Evolutionary conservation across 2,113 vertebrate species (phyloP).

Genomic region (Pachyramphus minor): DNA sequence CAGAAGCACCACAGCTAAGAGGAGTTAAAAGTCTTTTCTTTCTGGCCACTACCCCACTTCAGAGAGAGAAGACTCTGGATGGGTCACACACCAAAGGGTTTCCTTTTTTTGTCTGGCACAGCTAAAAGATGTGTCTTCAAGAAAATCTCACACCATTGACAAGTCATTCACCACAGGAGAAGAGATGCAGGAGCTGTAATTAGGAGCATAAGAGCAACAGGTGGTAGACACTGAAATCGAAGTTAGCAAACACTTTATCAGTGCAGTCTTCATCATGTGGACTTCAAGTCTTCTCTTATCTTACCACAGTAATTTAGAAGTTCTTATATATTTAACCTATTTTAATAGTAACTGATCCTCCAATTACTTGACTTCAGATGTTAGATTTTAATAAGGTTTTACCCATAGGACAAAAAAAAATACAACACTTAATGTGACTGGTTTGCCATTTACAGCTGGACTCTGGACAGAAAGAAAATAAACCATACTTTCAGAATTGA

Average conservation of each 20-base stretch:
- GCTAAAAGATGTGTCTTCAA: background rate
- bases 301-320: background rate
- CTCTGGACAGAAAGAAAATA: background rate
- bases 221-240: background rate
- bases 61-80: background rate
- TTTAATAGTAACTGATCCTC: background rate
- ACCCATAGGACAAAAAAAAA: background rate
- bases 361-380: background rate
- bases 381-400: slow-evolving; percentile 35
- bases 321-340: background rate
- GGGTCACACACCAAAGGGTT: background rate
- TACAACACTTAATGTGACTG: background rate
- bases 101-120: background rate
- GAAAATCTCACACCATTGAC: background rate
- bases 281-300: background rate
- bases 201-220: background rate
- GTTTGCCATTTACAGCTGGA: background rate
- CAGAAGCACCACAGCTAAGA: background rate
- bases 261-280: background rate
- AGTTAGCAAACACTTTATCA: background rate
- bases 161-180: background rate
- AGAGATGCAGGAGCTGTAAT: background rate
- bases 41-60: background rate
- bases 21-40: background rate
- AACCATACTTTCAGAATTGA: background rate